Evolutionary conservation across 2,797 vertebrate species (phyloP).

Genomic region (Trachurus trachurus): DNA sequence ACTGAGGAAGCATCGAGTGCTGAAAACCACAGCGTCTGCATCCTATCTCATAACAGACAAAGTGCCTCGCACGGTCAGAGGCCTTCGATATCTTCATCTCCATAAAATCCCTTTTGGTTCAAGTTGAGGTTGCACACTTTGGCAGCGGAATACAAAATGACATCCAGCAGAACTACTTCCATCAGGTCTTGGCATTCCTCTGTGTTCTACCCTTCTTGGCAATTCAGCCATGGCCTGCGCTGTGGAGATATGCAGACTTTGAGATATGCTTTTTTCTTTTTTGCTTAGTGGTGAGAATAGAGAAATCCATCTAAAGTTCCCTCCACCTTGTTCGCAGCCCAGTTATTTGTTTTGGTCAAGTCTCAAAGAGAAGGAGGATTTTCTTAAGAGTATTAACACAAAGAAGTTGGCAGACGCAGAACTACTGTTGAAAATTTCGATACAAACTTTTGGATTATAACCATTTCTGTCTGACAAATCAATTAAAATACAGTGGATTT

Average conservation of each 20-base stretch:
- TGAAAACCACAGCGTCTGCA: constrained; percentile 25
- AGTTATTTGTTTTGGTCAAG: constrained; percentile 39
- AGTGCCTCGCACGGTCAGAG: constrained; percentile 46
- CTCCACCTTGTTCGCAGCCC: constrained; percentile 7
- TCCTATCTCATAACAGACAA: constrained; percentile 39
- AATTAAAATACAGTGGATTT: constrained; percentile 34
- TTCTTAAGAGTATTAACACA: constrained; percentile 33
- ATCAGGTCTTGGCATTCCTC: constrained; percentile 45
- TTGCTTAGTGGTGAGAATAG: constrained; percentile 19
- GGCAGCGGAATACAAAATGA: constrained; percentile 47
- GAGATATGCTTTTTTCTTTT: constrained; percentile 25
- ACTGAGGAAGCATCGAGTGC: constrained; percentile 21
- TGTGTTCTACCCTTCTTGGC: constrained; percentile 36
- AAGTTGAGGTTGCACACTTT: constrained; percentile 49
- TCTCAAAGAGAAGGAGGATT: constrained; percentile 41
- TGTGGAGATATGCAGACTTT: constrained; percentile 61
- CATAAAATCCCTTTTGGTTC: constrained; percentile 63
- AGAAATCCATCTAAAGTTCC: constrained; percentile 42
- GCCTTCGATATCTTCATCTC: constrained; percentile 53
- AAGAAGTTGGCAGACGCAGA: background rate
- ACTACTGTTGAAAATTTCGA: background rate
- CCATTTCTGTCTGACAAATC: constrained; percentile 13
- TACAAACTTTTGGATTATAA: constrained; percentile 30
- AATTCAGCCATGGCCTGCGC: constrained; percentile 49
- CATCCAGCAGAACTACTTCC: constrained; percentile 46